Percentiles rank a stretch among this genome's conserved stretches.
phyloP scores from a whole-genome alignment of 2,888 invertebrate species.

The Drosophila incognita region DNA sequence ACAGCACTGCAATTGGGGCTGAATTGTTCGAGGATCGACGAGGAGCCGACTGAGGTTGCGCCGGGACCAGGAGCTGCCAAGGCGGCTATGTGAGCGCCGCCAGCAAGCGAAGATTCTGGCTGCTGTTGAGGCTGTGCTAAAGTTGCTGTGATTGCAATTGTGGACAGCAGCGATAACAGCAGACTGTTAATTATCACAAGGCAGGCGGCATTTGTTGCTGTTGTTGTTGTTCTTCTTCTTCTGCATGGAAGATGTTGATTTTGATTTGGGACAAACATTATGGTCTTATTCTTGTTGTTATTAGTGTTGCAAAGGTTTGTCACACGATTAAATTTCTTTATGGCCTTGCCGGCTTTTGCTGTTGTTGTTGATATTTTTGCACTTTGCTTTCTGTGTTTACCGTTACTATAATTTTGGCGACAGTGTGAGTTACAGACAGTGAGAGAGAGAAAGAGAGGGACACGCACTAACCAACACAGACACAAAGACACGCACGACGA shows the following conservation, averaged over 20 bases:
- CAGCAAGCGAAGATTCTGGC: conserved; percentile 14
- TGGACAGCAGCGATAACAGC: conserved; percentile 44
- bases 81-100: conserved; percentile 53
- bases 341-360: conserved; percentile 48
- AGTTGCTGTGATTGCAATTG: conserved; percentile 18
- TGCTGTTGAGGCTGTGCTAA: conserved; percentile 29
- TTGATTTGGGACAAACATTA: conserved; percentile 35
- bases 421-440: conserved; percentile 9
- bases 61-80: conserved; percentile 62
- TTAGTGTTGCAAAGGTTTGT: conserved; percentile 30
- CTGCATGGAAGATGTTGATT: conserved; percentile 45
- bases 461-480: conserved; percentile 40
- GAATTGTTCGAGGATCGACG: conserved; percentile 83
- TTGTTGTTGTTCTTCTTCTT: conserved; percentile 48
- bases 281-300: conserved; percentile 34
- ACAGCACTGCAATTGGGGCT: conserved; percentile 86
- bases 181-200: conserved; percentile 67
- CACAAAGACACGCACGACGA: conserved; percentile 29
- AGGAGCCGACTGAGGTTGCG: conserved; percentile 34
- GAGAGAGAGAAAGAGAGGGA: conserved; percentile 22
- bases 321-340: conserved; percentile 47
- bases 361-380: conserved; percentile 39
- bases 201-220: conserved; percentile 38
- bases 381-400: conserved; percentile 51
- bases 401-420: conserved; percentile 47